Evolutionary conservation across 1,140 invertebrate species (phyloP), one percentile per base, ranked within the genome.

Genomic region (Drepana arcuata): DNA sequence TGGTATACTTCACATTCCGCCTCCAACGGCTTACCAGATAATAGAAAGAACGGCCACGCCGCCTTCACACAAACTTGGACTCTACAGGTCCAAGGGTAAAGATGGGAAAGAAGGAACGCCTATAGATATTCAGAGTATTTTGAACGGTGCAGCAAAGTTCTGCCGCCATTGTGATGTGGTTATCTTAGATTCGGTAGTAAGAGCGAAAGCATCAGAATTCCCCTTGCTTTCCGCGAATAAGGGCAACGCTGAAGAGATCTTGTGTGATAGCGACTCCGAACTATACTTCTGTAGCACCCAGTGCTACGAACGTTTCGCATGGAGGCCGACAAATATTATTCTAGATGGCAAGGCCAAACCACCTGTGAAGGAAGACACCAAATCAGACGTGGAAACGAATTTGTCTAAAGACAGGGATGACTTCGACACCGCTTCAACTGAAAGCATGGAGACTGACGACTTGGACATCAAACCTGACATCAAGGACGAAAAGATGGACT

Each of bases 81-180:
- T 94, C 12, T 94, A 94, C 55, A 85, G 91, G 49, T 91, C 89
- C 4, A 93, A 93, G 77, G 90, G 90, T 15, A 93, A 92, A 83
- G 92, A 95, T 84, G 92, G 92, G 7, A 93, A 93, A 77, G 92
- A 94, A 84, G 91, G 91, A 70, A 89, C 89, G 15, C 89, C 90
- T 11, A 90, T 94, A 39, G 93, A 96, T 70, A 94, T 97, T 50
- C 94, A 96, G 73, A 93, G 91, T 55, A 92, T 97, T 56, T 80
- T 97, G 9, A 95, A 95, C 68, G 93, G 94, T 25, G 90, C 90
- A 4, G 92, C 92, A 0, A 95, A 94, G 66, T 96, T 96, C 73
- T 98, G 96, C 78, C 87, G 92, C 16, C 93, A 95, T 62, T 98
- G 95, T 81, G 94, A 96, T 69, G 91, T 95, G 29, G 91, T 95